phyloP scores from a whole-genome alignment of 2,888 invertebrate species.

The Molanna angustata region DNA sequence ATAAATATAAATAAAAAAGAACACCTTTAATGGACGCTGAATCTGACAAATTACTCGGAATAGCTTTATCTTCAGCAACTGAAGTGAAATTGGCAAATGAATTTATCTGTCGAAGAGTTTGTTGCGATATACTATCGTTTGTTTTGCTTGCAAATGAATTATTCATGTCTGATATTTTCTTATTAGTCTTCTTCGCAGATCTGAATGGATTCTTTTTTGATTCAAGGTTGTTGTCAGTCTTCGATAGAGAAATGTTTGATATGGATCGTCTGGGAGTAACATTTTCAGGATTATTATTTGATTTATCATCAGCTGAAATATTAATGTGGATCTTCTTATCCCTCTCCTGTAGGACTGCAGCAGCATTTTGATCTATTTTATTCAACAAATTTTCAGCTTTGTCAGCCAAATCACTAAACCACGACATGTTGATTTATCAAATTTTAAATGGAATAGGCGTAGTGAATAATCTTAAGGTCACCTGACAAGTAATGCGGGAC shows the following conservation, averaged over 20 bases:
- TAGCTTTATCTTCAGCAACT: neutral
- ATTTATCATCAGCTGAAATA: neutral
- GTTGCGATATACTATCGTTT: neutral
- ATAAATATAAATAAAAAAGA: too few species aligned
- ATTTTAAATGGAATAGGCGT: too few species aligned
- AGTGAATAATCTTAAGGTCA: neutral
- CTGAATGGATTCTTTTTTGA: conserved; percentile 7
- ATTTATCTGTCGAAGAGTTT: conserved; percentile 7
- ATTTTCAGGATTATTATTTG: neutral
- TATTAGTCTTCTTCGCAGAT: conserved; percentile 16
- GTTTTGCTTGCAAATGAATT: neutral
- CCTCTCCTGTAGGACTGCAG: conserved; percentile 52
- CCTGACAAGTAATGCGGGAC: neutral
- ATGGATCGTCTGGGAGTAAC: neutral
- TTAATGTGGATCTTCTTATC: conserved; percentile 33
- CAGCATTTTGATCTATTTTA: conserved; percentile 72
- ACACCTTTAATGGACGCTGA: conserved; percentile 7
- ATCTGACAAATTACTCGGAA: neutral
- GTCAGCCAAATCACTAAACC: conserved; percentile 57
- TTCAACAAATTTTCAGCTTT: conserved; percentile 72
- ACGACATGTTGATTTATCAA: conserved; percentile 23
- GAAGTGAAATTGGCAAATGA: conserved; percentile 15
- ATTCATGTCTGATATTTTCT: conserved; percentile 2
- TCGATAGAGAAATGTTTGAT: neutral
- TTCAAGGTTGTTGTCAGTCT: conserved; percentile 6